Evolutionary conservation across 1,140 invertebrate species (phyloP), one percentile per base, ranked within the genome.

Genomic region (Caenorhabditis latens): DNA sequence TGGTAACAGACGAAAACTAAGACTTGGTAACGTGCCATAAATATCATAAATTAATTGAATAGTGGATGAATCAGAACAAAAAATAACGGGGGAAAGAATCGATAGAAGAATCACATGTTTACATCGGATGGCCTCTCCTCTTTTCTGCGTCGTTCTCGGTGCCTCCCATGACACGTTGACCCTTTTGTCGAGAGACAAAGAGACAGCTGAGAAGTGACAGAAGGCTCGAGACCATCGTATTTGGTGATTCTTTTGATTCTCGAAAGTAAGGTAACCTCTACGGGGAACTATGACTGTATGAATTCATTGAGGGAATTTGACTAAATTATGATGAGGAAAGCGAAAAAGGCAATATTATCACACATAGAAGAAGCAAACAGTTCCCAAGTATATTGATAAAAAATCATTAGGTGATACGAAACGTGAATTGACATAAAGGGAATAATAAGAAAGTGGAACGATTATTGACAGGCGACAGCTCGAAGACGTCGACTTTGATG

Each of bases 111-210:
- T 79, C 71, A 79, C 71, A 79, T 79, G 71, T 79, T 79, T 79
- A 79, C 71, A 48, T 19, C 71, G 40, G 32, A 79, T 50, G 43
- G 71, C 46, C 71, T 63, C 46, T 40, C n/a, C 71, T n/a, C 40
- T 19, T 14, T 79, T 43, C n/a, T 53, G 6, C 53, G 71, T 79
- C 71, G 71, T 50, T 79, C 46, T 79, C 71, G 71, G 46, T 50
- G 71, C 46, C 71, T 79, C 71, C 65, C 46, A 79, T 79, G 71
- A 79, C 71, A 79, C 71, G 71, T 79, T 79, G 71, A 79, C 71
- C 21, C 71, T 79, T 46, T 48, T 46, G 43, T 13, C 4, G 43
- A 79, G 71, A 50, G 71, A 50, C 13, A 79, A 24, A 79, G 71
- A 32, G 46, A 21, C 40, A 46, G n/a, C 21, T 43, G 65, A 43